phyloP scores from a whole-genome alignment of 1,140 invertebrate species.

The Drosophila leontia region DNA sequence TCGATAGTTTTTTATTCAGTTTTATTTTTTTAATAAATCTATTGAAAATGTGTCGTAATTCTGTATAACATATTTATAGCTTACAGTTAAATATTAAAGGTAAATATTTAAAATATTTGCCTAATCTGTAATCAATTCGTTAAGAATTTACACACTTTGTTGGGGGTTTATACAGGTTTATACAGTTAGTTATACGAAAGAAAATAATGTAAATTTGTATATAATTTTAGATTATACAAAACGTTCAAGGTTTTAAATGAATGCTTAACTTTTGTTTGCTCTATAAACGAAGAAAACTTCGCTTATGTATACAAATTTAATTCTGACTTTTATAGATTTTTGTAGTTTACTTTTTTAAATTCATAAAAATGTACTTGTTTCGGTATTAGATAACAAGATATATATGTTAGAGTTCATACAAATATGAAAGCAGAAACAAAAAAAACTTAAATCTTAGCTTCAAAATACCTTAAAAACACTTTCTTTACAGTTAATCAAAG shows the following conservation, averaged over 20 bases:
- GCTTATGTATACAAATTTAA: neutral
- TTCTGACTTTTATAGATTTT: neutral
- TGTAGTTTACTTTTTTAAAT: neutral
- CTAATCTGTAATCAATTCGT: neutral
- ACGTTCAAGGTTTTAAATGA: no score
- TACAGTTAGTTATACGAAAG: neutral
- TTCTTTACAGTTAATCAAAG: neutral
- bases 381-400: neutral
- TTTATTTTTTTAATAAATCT: neutral
- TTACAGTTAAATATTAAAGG: neutral
- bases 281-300: neutral
- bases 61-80: neutral
- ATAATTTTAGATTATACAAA: neutral
- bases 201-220: no score
- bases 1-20: conserved; percentile 26
- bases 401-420: neutral
- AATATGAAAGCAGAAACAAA: neutral
- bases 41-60: neutral
- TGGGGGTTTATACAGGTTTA: neutral
- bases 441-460: neutral
- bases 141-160: neutral
- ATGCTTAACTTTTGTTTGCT: no score
- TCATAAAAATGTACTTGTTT: neutral
- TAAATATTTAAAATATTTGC: neutral
- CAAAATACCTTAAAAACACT: neutral